Conservation (phyloP, 2,113 vertebrate genomes). For the Bubalus kerabau region DNA sequence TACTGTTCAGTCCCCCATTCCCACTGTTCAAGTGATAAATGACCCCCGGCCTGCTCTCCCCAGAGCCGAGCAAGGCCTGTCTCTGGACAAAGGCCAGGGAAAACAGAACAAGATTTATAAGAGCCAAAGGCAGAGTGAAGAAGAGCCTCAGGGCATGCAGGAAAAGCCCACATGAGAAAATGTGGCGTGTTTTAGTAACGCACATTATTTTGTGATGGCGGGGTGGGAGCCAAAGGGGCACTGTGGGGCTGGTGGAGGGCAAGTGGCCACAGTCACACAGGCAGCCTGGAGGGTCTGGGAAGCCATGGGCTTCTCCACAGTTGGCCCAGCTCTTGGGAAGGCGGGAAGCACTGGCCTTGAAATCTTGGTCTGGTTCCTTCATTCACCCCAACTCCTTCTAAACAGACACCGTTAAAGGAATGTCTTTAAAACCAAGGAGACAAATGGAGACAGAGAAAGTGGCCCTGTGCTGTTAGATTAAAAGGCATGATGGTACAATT, state of each 20-base stretch:
- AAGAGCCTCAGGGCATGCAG: slow-evolving; percentile 66
- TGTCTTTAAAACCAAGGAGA: slow-evolving; percentile 52
- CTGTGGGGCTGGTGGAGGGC: background rate
- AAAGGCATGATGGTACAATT: slow-evolving; percentile 83
- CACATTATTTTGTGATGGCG: background rate
- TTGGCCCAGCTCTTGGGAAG: background rate
- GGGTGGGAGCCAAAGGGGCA: background rate
- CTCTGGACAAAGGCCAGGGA: slow-evolving; percentile 82
- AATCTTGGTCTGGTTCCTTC: background rate
- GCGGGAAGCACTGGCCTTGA: background rate
- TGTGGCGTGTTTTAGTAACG: background rate
- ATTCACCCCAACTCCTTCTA: slow-evolving; percentile 1
- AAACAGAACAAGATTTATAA: slow-evolving; percentile 86
- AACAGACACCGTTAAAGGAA: background rate
- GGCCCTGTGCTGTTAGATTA: slow-evolving; percentile 68
- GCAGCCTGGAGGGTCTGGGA: background rate
- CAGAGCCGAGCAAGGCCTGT: slow-evolving; percentile 76
- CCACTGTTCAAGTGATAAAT: slow-evolving; percentile 86
- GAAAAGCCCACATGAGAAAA: background rate
- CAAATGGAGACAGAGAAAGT: slow-evolving; percentile 64
- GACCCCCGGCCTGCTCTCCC: slow-evolving; percentile 79
- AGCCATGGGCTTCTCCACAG: background rate
- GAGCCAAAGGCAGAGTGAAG: slow-evolving; percentile 70
- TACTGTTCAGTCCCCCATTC: slow-evolving; percentile 81
- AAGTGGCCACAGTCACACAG: background rate